phyloP scores from a whole-genome alignment of 1,140 invertebrate genomes.

The Caenorhabditis briggsae region DNA sequence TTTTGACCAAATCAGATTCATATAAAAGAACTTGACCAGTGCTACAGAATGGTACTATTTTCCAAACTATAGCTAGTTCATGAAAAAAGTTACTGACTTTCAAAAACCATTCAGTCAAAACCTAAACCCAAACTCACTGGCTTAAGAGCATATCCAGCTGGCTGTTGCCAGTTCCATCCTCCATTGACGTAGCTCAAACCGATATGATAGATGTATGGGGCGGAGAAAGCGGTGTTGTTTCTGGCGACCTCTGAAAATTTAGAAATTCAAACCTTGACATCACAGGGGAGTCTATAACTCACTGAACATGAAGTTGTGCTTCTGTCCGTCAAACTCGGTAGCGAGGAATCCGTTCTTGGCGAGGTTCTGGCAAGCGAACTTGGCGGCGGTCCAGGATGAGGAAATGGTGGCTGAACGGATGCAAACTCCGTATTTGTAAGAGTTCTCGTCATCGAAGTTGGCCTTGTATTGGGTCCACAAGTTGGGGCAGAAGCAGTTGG shows the following conservation, averaged over 20 bases:
- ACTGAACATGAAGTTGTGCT: conserved; percentile 40
- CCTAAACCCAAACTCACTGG: not conserved
- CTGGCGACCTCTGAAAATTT: conserved; percentile 6
- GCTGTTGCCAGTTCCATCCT: conserved; percentile 47
- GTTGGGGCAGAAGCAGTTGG: conserved; percentile 48
- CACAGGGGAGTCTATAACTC: not conserved
- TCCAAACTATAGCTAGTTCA: too few relatives aligned
- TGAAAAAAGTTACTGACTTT: too few relatives aligned
- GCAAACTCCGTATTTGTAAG: conserved; percentile 50
- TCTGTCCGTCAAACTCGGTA: conserved; percentile 27
- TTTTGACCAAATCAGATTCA: too few relatives aligned
- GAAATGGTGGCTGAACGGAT: conserved; percentile 42
- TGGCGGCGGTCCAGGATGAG: conserved; percentile 48
- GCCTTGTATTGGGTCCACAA: conserved; percentile 42
- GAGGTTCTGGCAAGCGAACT: conserved; percentile 48
- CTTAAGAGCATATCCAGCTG: conserved; percentile 30
- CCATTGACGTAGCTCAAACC: conserved; percentile 45
- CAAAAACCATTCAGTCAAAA: too few relatives aligned
- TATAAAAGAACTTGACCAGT: too few relatives aligned
- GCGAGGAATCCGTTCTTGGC: conserved; percentile 42
- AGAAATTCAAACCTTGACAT: not conserved
- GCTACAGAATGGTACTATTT: too few relatives aligned
- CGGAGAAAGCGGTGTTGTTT: conserved; percentile 53
- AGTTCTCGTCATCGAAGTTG: conserved; percentile 46
- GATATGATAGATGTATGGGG: conserved; percentile 57